Evolutionary conservation across 2,797 vertebrate genomes (phyloP), one percentile per base, ranked within the genome.

Genomic region (Gobionotothen gibberifrons): DNA sequence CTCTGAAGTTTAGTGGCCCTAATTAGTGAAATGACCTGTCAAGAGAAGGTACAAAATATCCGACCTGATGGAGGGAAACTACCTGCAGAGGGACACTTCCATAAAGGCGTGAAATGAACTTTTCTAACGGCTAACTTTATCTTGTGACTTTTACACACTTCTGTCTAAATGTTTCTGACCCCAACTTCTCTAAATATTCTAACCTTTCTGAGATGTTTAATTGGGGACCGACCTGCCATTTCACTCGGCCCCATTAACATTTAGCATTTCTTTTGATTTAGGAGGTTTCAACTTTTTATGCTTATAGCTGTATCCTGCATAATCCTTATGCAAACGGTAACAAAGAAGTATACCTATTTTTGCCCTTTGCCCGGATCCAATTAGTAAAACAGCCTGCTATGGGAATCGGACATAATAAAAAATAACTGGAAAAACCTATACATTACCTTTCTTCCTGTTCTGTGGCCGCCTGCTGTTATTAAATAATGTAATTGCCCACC

Each of bases 1-100:
- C 15, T 32, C 42, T 70, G 36, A 64, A 72, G 61, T 79, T 80
- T 75, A 71, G 19, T 26, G 46, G 8, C 47, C 67, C 81, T 73
- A 83, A 90, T 87, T 82, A 86, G 74, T 58, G 55, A 79, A 82
- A 74, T 36, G 69, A 69, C 70, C 64, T 67, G 81, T 74, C 82
- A 81, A 17, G 73, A 58, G 54, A 74, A 43, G 3, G 58, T 29
- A 53, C 6, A 53, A 72, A 32, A 79, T 69, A 76, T 44, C 40
- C 21, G 55, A 76, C 48, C 65, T 61, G 14, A 77, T 83, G 85
- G 74, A 87, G 39, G 60, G 67, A 83, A 55, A 16, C 46, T 74
- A 85, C 73, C 77, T 75, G 15, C 42, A 74, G 22, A 16, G 65
- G 60, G 48, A 74, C 36, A 40, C 19, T 8, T 53, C 40, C 54